phyloP scores from a whole-genome alignment of 2,888 invertebrate genomes.

The Tenthredo distinguenda region DNA sequence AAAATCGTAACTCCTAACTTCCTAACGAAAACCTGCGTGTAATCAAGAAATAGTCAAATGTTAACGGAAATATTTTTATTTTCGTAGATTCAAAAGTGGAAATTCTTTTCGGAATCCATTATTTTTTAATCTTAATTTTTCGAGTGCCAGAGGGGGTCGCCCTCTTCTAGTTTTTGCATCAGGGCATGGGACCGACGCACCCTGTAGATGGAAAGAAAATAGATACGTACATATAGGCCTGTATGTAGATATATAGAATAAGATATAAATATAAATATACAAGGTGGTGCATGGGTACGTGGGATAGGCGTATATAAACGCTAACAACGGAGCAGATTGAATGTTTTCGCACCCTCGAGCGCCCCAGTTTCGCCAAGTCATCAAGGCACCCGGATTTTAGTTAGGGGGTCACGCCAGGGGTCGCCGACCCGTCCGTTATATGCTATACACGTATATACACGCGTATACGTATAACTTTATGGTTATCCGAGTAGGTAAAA shows the following conservation, averaged over 20 bases:
- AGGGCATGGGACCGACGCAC: neutral
- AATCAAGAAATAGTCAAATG: no score
- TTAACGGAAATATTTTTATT: no score
- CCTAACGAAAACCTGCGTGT: no score
- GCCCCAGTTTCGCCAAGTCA: conserved; percentile 46
- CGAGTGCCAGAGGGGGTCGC: neutral
- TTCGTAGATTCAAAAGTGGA: no score
- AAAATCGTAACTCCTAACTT: no score
- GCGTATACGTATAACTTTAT: neutral
- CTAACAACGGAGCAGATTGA: conserved; percentile 45
- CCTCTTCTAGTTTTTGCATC: neutral
- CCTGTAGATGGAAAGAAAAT: neutral
- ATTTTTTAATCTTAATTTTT: neutral
- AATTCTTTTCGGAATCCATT: no score
- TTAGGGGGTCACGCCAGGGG: conserved; percentile 38
- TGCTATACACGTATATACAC: neutral
- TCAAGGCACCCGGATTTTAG: conserved; percentile 46
- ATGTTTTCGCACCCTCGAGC: conserved; percentile 51
- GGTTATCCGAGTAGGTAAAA: conserved; percentile 1
- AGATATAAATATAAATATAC: conserved; percentile 2
- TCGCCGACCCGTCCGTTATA: conserved; percentile 47
- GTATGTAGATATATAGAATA: neutral
- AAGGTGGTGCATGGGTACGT: neutral
- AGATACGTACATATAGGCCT: neutral
- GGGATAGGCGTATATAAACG: conserved; percentile 27